phyloP scores from a whole-genome alignment of 2,113 vertebrate genomes.

The Triplophysa dalaica region DNA sequence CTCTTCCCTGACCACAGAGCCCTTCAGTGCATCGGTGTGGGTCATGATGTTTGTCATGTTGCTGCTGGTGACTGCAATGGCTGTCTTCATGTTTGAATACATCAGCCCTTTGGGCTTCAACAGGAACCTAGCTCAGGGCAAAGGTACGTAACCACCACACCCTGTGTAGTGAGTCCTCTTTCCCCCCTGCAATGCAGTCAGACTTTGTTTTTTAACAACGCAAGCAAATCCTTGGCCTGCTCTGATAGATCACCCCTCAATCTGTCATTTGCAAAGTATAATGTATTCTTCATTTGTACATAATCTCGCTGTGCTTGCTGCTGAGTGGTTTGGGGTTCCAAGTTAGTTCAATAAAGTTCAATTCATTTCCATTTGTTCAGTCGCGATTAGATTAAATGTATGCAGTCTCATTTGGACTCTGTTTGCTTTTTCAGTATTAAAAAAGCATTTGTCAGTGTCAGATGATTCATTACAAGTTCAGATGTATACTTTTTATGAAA shows the following conservation, averaged over 20 bases:
- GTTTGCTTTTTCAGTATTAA: constrained; percentile 7
- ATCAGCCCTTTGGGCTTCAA: constrained; percentile 98
- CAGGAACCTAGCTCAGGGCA: constrained; percentile 92
- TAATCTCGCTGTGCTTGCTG: neutral
- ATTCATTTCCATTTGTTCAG: constrained; percentile 12
- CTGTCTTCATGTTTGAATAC: constrained; percentile 98
- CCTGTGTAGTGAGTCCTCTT: neutral
- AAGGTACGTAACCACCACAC: constrained; percentile 78
- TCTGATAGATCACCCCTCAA: neutral
- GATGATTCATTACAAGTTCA: constrained; percentile 21
- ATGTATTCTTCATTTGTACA: neutral
- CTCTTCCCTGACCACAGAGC: constrained; percentile 76
- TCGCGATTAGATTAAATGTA: constrained; percentile 26
- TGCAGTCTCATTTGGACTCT: constrained; percentile 1
- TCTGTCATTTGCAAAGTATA: neutral
- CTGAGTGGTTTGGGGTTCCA: neutral
- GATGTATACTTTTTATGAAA: constrained; percentile 10
- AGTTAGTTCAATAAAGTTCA: neutral
- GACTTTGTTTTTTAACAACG: neutral
- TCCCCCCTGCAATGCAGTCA: constrained; percentile 14
- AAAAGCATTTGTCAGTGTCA: constrained; percentile 5
- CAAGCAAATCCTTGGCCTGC: constrained; percentile 1
- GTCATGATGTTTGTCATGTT: constrained; percentile 99
- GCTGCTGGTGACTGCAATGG: constrained; percentile 94
- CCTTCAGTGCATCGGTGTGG: constrained; percentile 99